Base-by-base conservation (phyloP, 2,113 vertebrate genomes). In the Pungitius pungitius region DNA sequence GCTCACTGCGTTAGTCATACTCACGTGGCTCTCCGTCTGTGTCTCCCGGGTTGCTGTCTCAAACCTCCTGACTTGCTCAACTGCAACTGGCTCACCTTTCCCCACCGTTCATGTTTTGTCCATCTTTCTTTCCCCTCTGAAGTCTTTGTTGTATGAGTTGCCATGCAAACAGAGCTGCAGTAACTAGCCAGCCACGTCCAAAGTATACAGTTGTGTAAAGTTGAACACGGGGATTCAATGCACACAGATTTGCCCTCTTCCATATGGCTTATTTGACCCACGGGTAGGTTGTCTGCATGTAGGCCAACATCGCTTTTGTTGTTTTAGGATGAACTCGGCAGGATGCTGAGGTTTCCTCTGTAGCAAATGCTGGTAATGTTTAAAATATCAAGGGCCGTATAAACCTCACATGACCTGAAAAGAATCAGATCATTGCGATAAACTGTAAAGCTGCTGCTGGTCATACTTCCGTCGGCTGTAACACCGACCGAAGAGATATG, bases 341-440 rank as follows among this genome's bases (percentile, higher is more conserved):
- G 88, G 89, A 91, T 80, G 61, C 52, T 64, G 68, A 63, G 69
- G 75, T 76, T 88, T 87, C 82, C 86, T 84, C 83, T 80, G 49
- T 62, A 47, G 59, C 68, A 62, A 76, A 61, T 56, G 15, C 61
- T 78, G 74, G 45, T 77, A 37, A 82, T 67, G 24, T 71, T 70
- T 70, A 65, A 84, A 68, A 81, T 57, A 82, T 71, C 54, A 75
- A 45, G 33, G 27, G 59, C n/a, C 52, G 39, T 67, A 45, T 56
- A 35, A 74, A 64, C 43, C n/a, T 69, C 35, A 72, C 51, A 6
- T 13, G 33, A 62, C 27, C 47, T 33, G n/a, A 24, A 49, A 63
- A 42, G 9, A 70, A 64, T 61, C 27, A 22, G 56, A 14, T 69
- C 30, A 68, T 42, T 61, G 58, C 51, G 77, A n/a, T 12, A 77